Conservation (phyloP, 2,888 invertebrate species). For the Druceiella hillmani region DNA sequence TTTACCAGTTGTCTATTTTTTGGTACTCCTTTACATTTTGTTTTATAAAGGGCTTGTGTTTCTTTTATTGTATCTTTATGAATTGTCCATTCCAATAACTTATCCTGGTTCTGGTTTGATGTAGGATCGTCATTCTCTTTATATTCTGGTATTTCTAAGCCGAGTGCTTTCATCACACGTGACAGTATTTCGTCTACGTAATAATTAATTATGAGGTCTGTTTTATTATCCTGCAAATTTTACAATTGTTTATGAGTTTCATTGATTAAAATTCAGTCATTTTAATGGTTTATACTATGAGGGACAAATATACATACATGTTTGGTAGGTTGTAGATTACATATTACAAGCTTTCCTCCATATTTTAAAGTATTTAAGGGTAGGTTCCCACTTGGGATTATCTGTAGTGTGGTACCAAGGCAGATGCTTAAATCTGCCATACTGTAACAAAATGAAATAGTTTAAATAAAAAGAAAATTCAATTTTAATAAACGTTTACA, state of each 20-base stretch:
- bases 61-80: constrained; percentile 52
- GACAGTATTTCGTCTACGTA: constrained; percentile 82
- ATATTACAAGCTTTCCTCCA: constrained; percentile 84
- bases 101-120: constrained; percentile 40
- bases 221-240: constrained; percentile 74
- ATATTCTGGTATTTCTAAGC: constrained; percentile 70
- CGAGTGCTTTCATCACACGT: constrained; percentile 68
- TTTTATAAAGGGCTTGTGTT: constrained; percentile 54
- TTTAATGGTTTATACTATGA: no score
- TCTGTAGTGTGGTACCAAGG: constrained; percentile 96
- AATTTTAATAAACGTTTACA: no score
- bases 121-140: constrained; percentile 61
- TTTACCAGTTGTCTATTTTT: constrained; percentile 40
- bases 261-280: neutral
- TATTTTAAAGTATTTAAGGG: constrained; percentile 81
- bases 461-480: constrained; percentile 10
- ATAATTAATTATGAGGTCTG: constrained; percentile 80
- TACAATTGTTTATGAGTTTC: constrained; percentile 2
- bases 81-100: constrained; percentile 69
- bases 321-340: constrained; percentile 97
- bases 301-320: constrained; percentile 69
- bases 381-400: constrained; percentile 92
- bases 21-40: constrained; percentile 44
- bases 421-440: constrained; percentile 90
- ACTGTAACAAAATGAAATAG: constrained; percentile 49